phyloP scores from a whole-genome alignment of 2,797 vertebrate species.

The Salmo trutta region DNA sequence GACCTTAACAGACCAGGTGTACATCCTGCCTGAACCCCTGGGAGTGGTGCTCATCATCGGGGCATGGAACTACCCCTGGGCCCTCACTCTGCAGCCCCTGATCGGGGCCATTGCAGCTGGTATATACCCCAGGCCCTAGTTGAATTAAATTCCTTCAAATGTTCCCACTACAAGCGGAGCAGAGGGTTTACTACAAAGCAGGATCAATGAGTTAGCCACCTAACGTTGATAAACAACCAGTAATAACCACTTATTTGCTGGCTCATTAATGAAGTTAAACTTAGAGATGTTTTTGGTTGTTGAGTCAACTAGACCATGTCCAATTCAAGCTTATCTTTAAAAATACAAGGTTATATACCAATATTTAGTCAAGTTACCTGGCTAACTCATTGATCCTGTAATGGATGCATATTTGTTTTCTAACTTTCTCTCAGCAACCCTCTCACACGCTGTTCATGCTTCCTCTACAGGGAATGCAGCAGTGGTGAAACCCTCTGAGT shows the following conservation, averaged over 20 bases:
- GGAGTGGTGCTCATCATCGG: slow-evolving; percentile 80
- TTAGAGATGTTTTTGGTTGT: no score
- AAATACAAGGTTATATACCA: no score
- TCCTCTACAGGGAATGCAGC: slow-evolving; percentile 83
- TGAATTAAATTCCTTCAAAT: background rate
- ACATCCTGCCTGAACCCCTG: slow-evolving; percentile 77
- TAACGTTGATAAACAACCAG: no score
- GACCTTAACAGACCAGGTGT: slow-evolving; percentile 74
- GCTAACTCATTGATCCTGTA: no score
- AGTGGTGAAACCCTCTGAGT: slow-evolving; percentile 89
- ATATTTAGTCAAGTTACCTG: no score
- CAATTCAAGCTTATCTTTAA: no score
- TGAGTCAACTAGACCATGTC: no score
- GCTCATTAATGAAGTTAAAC: no score
- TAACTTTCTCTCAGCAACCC: background rate
- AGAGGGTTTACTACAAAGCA: no score
- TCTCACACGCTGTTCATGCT: background rate
- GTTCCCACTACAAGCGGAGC: no score
- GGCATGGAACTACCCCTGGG: slow-evolving; percentile 90
- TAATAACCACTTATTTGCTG: no score
- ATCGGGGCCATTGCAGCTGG: slow-evolving; percentile 89
- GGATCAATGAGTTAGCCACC: no score
- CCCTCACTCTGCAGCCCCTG: slow-evolving; percentile 79
- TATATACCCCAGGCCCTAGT: slow-evolving; percentile 40
- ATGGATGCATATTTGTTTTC: background rate